Conservation (phyloP, 2,797 vertebrate species). For the Halcyon leucocephala region DNA sequence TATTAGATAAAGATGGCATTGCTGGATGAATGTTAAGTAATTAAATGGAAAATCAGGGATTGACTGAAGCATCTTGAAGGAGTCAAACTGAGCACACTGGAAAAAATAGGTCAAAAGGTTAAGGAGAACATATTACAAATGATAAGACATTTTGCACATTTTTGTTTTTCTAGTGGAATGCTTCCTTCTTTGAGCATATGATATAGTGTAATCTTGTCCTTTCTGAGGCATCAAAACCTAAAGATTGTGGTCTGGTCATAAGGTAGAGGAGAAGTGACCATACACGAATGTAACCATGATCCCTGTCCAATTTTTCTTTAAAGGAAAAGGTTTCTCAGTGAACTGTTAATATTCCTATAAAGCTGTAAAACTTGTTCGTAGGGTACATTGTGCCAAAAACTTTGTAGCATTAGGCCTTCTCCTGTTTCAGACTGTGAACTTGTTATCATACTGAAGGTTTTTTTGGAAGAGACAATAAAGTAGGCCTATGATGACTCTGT, state of each 20-base stretch:
- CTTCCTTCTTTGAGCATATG: neutral
- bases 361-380: neutral
- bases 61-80: neutral
- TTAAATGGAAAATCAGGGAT: neutral
- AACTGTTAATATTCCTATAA: neutral
- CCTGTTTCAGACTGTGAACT: neutral
- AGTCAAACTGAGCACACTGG: neutral
- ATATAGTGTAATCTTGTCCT: neutral
- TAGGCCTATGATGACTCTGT: neutral
- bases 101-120: neutral
- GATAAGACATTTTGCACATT: neutral
- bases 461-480: neutral
- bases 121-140: neutral
- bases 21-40: neutral
- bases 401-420: neutral
- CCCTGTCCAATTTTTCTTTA: neutral
- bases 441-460: neutral
- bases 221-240: neutral
- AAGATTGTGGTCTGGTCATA: neutral
- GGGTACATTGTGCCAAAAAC: neutral
- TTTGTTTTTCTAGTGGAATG: neutral
- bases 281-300: accelerated
- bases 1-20: neutral
- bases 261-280: neutral
- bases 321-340: neutral